phyloP scores from a whole-genome alignment of 2,888 invertebrate species.

The Carterocephalus palaemon region DNA sequence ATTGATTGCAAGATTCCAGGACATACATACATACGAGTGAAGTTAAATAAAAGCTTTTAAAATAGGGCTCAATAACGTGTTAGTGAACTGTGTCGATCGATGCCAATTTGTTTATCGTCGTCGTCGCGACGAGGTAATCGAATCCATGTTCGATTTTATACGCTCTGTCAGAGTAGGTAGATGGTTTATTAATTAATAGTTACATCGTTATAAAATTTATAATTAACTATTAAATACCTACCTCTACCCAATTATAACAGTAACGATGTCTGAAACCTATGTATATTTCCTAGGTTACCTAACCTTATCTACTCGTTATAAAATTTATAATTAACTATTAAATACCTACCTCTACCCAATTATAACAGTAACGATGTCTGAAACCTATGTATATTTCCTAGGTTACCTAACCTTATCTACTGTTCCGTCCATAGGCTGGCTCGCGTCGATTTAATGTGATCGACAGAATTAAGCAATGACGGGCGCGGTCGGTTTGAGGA shows the following conservation, averaged over 20 bases:
- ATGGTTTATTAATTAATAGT: no score
- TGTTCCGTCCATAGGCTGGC: no score
- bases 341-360: not conserved
- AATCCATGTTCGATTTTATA: constrained; percentile 20
- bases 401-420: no score
- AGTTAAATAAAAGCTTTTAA: no score
- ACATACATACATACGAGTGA: no score
- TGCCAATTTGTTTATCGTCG: constrained; percentile 11
- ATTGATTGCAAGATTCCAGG: no score
- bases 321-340: not conserved
- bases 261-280: not conserved
- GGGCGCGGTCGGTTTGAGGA: no score
- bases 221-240: not conserved
- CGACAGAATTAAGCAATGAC: no score
- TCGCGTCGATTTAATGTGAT: no score
- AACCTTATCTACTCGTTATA: no score
- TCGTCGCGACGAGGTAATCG: constrained; percentile 8
- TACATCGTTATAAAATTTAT: not conserved
- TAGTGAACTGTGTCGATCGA: not conserved
- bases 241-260: not conserved
- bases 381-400: not conserved
- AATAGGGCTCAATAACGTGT: no score
- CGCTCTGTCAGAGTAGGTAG: not conserved
- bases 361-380: not conserved
- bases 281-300: no score